Evolutionary conservation across 2,888 invertebrate species (phyloP).

Genomic region (Ectemnius lituratus): DNA sequence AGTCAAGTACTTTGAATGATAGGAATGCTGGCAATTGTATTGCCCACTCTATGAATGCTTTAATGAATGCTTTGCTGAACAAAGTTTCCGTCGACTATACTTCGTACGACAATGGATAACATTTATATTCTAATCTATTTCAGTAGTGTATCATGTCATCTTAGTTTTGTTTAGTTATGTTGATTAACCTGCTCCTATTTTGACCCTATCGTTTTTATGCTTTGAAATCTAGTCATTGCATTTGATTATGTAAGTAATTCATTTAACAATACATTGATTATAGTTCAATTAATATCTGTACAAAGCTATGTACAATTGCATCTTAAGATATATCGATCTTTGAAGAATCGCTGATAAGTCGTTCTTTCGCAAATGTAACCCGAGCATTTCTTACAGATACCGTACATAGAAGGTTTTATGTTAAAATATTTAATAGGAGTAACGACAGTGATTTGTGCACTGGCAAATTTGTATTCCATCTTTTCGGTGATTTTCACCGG

Average conservation of each 20-base stretch:
- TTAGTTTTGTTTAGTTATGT: too few species aligned
- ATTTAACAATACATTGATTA: not conserved
- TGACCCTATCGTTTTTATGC: too few species aligned
- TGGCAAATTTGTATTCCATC: conserved; percentile 86
- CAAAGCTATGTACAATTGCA: not conserved
- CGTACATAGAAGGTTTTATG: conserved; percentile 84
- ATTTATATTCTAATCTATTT: conserved; percentile 15
- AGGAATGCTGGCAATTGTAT: too few species aligned
- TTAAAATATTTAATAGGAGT: conserved; percentile 88
- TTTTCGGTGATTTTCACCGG: conserved; percentile 85
- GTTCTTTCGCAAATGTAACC: conserved; percentile 58
- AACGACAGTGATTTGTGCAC: conserved; percentile 86
- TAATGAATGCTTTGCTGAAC: too few species aligned
- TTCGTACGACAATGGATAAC: not conserved
- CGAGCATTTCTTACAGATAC: conserved; percentile 76
- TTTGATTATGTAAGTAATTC: not conserved
- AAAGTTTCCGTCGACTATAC: not conserved
- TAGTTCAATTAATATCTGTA: not conserved
- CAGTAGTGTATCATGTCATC: too few species aligned
- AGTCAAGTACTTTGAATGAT: too few species aligned
- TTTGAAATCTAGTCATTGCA: too few species aligned
- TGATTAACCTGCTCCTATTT: too few species aligned
- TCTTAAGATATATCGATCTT: conserved; percentile 39
- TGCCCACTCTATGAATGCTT: too few species aligned
- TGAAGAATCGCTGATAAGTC: conserved; percentile 15